These are phyloP conservation scores for Harpagoxenus sublaevis DNA, from an alignment of 2,888 invertebrate species.

Conservation along the genomic window DNA sequence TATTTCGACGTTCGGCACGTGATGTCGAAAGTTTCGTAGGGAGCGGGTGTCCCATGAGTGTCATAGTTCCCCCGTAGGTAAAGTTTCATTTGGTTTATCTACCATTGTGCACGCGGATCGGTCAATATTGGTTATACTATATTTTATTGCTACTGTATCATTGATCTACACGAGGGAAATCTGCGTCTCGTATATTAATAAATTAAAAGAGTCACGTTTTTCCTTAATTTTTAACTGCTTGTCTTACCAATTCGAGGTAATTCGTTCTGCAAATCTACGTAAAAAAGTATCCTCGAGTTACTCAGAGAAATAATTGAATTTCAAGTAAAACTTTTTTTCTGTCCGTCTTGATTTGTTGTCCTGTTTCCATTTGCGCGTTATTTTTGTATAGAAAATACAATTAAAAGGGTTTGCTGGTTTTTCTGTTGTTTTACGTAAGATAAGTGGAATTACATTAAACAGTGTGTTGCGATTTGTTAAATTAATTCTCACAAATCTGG, in stretches of 20 bases:
- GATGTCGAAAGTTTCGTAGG: slow-evolving; percentile 45
- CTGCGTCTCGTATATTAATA: not conserved
- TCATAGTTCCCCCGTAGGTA: slow-evolving; percentile 39
- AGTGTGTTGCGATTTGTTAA: slow-evolving; percentile 20
- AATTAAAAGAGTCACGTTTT: not conserved
- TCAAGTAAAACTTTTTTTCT: not conserved
- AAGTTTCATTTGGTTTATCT: slow-evolving; percentile 40
- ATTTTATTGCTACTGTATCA: not conserved
- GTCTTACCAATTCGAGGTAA: not conserved
- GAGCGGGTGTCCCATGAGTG: slow-evolving; percentile 36
- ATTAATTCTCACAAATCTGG: slow-evolving; percentile 34
- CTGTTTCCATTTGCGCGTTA: not conserved
- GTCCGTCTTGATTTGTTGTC: not conserved
- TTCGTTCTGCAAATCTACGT: slow-evolving; percentile 4
- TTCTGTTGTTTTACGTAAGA: not conserved
- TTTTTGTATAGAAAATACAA: not conserved
- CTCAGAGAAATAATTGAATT: slow-evolving; percentile 19
- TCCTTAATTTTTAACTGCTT: not conserved
- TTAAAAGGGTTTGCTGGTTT: not conserved
- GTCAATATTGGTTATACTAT: slow-evolving; percentile 39
- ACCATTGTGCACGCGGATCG: not conserved
- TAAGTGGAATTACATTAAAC: not conserved
- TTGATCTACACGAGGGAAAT: not conserved
- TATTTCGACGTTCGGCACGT: slow-evolving; percentile 47
- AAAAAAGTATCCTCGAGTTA: slow-evolving; percentile 6